Evolutionary conservation across 2,888 invertebrate genomes (phyloP).

Genomic region (Macrophya annulata): DNA sequence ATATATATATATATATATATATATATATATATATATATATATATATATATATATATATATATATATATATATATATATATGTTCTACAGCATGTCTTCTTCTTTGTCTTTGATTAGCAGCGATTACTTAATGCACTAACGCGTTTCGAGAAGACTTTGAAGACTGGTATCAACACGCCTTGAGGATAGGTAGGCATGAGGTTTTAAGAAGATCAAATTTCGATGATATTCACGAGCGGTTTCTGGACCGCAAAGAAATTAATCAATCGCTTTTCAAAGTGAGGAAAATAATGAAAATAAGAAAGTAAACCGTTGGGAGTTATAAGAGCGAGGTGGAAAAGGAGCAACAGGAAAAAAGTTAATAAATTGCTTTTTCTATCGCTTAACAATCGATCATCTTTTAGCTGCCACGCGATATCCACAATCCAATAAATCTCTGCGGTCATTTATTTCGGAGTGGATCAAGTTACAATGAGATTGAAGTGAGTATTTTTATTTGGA

Average conservation of each 20-base stretch:
- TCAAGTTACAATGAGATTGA: not conserved
- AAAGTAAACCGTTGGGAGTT: no score
- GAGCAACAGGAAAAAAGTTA: not conserved
- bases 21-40: no score
- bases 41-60: no score
- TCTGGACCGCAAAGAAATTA: not conserved
- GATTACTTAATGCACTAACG: not conserved
- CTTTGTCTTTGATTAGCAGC: not conserved
- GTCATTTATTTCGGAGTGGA: not conserved
- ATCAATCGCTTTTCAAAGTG: not conserved
- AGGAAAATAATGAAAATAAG: not conserved
- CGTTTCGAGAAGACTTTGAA: slow-evolving; percentile 1
- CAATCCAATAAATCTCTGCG: slow-evolving; percentile 19
- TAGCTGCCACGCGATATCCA: slow-evolving; percentile 1
- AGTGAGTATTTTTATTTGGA: not conserved
- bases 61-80: no score
- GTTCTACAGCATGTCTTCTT: not conserved
- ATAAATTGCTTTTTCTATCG: slow-evolving; percentile 18
- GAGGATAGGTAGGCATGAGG: not conserved
- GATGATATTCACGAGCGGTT: not conserved
- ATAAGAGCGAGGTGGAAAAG: not conserved
- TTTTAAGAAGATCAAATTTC: slow-evolving; percentile 12
- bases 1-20: no score
- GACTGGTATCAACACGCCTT: not conserved
- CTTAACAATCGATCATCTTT: slow-evolving; percentile 27